Evolutionary conservation across 2,113 vertebrate species (phyloP).

Genomic region (Tupaia tana): DNA sequence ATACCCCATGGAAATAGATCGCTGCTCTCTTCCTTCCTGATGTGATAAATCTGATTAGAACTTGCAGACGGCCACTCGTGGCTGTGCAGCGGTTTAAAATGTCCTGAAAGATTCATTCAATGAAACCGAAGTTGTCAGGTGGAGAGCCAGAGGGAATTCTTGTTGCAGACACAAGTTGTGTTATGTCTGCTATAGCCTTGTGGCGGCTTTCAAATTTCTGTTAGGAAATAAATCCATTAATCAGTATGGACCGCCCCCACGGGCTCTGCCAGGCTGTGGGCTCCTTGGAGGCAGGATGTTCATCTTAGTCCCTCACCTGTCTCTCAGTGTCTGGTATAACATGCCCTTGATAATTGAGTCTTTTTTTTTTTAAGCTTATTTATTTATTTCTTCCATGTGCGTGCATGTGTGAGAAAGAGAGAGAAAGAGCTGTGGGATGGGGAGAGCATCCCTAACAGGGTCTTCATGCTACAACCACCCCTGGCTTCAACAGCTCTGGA

Average conservation of each 20-base stretch:
- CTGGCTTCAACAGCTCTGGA: too few relatives aligned
- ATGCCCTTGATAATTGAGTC: neutral
- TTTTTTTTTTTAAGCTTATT: neutral
- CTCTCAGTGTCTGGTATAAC: constrained; percentile 5
- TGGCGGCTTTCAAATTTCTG: constrained; percentile 66
- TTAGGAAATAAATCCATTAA: constrained; percentile 68
- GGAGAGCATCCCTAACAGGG: too few relatives aligned
- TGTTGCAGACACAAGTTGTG: constrained; percentile 49
- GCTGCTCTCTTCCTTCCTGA: neutral
- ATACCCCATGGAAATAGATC: constrained; percentile 69
- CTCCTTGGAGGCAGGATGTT: neutral
- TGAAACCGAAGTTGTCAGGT: constrained; percentile 84
- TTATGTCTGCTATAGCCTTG: constrained; percentile 63
- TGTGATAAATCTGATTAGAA: constrained; percentile 72
- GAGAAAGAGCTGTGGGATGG: too few relatives aligned
- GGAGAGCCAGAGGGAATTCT: constrained; percentile 79
- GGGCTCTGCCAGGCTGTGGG: fast-evolving
- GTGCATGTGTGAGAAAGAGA: too few relatives aligned
- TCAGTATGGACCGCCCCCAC: constrained; percentile 11
- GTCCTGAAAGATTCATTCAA: constrained; percentile 74
- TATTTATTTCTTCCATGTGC: too few relatives aligned
- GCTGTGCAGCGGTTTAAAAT: constrained; percentile 72
- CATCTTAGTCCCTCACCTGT: neutral
- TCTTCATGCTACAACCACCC: too few relatives aligned
- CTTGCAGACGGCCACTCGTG: constrained; percentile 74